These are phyloP conservation scores for Calameuta pallipes DNA, from an alignment of 2,888 invertebrate genomes.

Conservation along the genomic window DNA sequence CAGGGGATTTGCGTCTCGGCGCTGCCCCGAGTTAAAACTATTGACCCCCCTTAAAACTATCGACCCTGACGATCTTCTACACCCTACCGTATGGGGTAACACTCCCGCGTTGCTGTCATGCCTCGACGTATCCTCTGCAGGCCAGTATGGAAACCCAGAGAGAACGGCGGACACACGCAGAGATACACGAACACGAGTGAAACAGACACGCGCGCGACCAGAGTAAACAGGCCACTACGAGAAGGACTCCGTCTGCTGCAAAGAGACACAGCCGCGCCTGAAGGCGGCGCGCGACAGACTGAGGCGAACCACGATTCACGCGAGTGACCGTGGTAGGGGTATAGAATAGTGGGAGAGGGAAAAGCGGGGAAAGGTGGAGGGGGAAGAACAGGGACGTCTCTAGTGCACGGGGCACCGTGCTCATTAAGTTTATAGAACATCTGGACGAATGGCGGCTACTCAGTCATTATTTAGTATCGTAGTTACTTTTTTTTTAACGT, in stretches of 20 bases:
- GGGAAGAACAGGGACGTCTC: slow-evolving; percentile 37
- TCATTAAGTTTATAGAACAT: neutral
- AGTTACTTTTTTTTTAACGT: neutral
- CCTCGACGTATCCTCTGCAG: slow-evolving; percentile 22
- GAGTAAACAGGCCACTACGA: neutral
- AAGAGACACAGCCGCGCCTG: slow-evolving; percentile 37
- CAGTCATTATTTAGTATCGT: neutral
- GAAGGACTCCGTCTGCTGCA: neutral
- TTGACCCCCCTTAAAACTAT: slow-evolving; percentile 1
- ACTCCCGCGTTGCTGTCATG: slow-evolving; percentile 62
- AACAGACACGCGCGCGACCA: slow-evolving; percentile 23
- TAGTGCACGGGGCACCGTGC: neutral
- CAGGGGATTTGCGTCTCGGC: slow-evolving; percentile 28
- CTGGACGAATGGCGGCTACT: neutral
- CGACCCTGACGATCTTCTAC: slow-evolving; percentile 10
- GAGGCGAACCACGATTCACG: slow-evolving; percentile 40
- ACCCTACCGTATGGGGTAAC: slow-evolving; percentile 62
- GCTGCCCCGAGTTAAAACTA: slow-evolving; percentile 18
- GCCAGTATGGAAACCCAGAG: neutral
- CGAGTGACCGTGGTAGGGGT: slow-evolving; percentile 26
- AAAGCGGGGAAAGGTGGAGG: slow-evolving; percentile 22
- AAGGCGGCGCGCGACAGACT: slow-evolving; percentile 56
- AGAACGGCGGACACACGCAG: slow-evolving; percentile 16
- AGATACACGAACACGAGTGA: slow-evolving; percentile 27
- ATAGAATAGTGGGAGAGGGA: slow-evolving; percentile 29